Evolutionary conservation across 2,113 vertebrate genomes (phyloP).

Genomic region (Collichthys lucidus): DNA sequence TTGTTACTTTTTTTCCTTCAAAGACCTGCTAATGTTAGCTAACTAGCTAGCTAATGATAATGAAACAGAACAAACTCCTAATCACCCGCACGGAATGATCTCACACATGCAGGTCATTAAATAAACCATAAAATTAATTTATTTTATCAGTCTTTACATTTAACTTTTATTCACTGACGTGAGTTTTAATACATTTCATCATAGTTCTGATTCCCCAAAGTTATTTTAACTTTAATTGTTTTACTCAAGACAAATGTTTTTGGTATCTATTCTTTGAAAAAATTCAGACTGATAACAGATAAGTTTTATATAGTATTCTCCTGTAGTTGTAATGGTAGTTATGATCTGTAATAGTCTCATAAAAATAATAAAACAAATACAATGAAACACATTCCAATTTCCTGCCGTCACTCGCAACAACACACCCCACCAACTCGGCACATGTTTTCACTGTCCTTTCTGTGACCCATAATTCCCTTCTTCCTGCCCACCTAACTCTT

Average conservation of each 20-base stretch:
- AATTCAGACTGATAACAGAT: neutral
- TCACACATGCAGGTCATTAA: too few species aligned
- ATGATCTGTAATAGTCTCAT: neutral
- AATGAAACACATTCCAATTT: constrained; percentile 13
- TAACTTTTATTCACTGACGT: neutral
- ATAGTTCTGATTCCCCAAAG: neutral
- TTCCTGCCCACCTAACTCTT: constrained; percentile 77
- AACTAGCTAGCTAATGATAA: too few species aligned
- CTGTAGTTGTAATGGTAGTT: neutral
- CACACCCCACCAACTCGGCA: constrained; percentile 33
- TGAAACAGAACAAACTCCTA: too few species aligned
- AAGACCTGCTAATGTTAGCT: too few species aligned
- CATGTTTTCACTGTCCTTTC: constrained; percentile 69
- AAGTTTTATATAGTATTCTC: neutral
- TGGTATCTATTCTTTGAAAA: neutral
- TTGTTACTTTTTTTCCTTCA: too few species aligned
- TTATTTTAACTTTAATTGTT: neutral
- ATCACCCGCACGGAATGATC: too few species aligned
- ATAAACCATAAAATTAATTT: too few species aligned
- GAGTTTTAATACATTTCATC: neutral
- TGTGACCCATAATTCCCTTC: constrained; percentile 81
- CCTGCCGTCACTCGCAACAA: constrained; percentile 25
- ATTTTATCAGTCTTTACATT: neutral
- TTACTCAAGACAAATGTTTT: neutral
- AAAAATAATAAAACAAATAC: constrained; percentile 3